Evolutionary conservation across 1,140 invertebrate species (phyloP).

Genomic region (Zelostemma sp.): DNA sequence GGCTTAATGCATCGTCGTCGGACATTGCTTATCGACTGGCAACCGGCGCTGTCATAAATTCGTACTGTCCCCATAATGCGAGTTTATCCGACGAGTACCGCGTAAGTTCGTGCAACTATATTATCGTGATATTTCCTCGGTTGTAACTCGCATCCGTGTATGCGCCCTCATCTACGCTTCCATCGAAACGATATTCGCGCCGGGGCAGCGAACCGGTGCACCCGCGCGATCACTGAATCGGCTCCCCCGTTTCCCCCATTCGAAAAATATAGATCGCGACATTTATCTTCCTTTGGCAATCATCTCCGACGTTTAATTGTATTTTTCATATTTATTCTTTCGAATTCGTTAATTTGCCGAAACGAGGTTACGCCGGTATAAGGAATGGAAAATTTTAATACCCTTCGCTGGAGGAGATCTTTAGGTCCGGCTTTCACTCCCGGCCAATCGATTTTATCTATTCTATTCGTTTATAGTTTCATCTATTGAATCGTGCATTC

Average conservation of each 20-base stretch:
- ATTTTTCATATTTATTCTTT: neutral
- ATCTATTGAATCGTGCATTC: neutral
- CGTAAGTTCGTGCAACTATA: constrained; percentile 53
- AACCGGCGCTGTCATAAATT: constrained; percentile 55
- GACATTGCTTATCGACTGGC: constrained; percentile 57
- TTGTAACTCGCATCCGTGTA: constrained; percentile 39
- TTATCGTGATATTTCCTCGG: constrained; percentile 54
- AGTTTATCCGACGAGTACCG: constrained; percentile 52
- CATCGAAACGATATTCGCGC: constrained; percentile 17
- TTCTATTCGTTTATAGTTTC: neutral
- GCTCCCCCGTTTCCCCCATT: constrained; percentile 13
- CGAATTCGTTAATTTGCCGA: too few relatives aligned
- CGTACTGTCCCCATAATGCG: constrained; percentile 50
- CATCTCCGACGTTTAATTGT: constrained; percentile 5
- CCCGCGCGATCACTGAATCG: constrained; percentile 35
- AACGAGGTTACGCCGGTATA: neutral
- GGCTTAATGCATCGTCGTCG: constrained; percentile 48
- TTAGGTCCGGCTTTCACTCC: neutral
- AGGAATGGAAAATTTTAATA: neutral
- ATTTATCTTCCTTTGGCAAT: constrained; percentile 8
- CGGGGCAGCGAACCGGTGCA: constrained; percentile 33
- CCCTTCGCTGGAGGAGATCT: neutral
- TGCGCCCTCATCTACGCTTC: constrained; percentile 1
- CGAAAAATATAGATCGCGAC: neutral
- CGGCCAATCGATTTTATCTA: neutral